phyloP scores from a whole-genome alignment of 2,888 invertebrate genomes.

The Pocota personata region DNA sequence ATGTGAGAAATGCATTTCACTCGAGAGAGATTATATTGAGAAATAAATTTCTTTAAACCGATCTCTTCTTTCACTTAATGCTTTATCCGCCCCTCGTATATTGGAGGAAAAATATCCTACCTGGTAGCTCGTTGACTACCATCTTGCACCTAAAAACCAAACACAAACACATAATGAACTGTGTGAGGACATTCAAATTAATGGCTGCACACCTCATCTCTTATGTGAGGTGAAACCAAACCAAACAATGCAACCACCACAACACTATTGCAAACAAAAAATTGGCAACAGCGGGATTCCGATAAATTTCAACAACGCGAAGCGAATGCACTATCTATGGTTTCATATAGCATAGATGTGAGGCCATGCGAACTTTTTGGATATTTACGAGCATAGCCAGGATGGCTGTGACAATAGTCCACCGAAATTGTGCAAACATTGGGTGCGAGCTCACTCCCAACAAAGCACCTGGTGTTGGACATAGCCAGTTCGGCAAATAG shows the following conservation, averaged over 20 bases:
- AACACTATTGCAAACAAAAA: background rate
- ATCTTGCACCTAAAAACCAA: conserved; percentile 28
- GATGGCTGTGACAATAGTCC: background rate
- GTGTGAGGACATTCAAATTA: conserved; percentile 48
- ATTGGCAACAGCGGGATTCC: background rate
- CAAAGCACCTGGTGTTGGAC: conserved; percentile 2
- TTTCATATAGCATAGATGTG: background rate
- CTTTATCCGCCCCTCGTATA: too few species aligned
- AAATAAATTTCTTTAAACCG: too few species aligned
- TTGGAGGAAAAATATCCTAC: too few species aligned
- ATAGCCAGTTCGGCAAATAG: conserved; percentile 14
- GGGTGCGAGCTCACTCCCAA: background rate
- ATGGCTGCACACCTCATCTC: conserved; percentile 16
- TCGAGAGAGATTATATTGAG: too few species aligned
- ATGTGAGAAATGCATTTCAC: too few species aligned
- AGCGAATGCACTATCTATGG: conserved; percentile 18
- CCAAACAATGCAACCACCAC: background rate
- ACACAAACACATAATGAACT: conserved; percentile 31
- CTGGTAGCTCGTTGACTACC: background rate
- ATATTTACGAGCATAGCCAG: conserved; percentile 29
- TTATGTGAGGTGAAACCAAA: conserved; percentile 1
- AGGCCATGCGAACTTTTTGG: conserved; percentile 15
- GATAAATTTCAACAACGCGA: conserved; percentile 32
- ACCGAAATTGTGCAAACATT: conserved; percentile 28
- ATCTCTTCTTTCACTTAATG: too few species aligned